A percentile compares a stretch with the other conserved stretches of the same genome.
phyloP scores from a whole-genome alignment of 2,888 invertebrate genomes.

The Strigamia maritima region DNA sequence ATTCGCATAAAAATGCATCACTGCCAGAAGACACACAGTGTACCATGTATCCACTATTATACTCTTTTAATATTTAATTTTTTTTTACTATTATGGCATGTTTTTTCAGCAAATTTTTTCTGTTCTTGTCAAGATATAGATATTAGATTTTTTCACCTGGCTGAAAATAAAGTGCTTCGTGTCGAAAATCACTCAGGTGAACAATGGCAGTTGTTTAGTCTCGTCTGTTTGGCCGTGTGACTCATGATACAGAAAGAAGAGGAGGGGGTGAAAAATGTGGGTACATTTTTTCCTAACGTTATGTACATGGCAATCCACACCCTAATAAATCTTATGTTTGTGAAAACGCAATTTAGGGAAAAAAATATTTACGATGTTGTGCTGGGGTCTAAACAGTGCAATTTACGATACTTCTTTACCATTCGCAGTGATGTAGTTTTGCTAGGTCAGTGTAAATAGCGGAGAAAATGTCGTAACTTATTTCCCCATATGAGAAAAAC shows the following conservation, averaged over 20 bases:
- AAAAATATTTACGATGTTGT: constrained; percentile 9
- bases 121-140: background rate
- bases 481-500: background rate
- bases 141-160: background rate
- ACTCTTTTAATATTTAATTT: no score
- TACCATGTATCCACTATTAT: no score
- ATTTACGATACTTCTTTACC: background rate
- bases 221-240: background rate
- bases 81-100: no score
- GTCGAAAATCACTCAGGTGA: background rate
- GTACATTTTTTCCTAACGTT: background rate
- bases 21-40: no score
- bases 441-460: constrained; percentile 6
- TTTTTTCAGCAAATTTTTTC: background rate
- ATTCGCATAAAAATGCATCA: no score
- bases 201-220: background rate
- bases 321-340: constrained; percentile 6
- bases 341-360: background rate
- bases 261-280: background rate
- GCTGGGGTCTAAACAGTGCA: background rate
- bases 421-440: constrained; percentile 18
- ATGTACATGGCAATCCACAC: background rate
- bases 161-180: background rate
- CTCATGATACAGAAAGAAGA: background rate
- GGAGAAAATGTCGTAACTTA: constrained; percentile 13